Percentiles rank a stretch among this genome's conserved stretches.
Conservation (phyloP, 1,140 invertebrate species). For the Phocides pigmalion region DNA sequence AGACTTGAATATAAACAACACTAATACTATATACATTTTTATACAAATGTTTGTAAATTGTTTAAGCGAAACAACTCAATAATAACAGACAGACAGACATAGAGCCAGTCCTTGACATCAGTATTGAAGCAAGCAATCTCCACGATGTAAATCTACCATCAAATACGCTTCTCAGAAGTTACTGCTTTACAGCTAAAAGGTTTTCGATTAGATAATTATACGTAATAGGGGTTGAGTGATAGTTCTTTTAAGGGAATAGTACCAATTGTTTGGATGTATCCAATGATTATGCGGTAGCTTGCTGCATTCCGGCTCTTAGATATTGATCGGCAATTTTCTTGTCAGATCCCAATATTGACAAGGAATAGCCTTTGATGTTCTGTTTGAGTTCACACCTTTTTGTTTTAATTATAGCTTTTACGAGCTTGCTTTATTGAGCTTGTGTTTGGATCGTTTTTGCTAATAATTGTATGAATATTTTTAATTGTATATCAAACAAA, state of each 20-base stretch:
- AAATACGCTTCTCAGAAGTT: constrained; percentile 70
- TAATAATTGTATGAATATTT: too few relatives aligned
- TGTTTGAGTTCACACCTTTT: constrained; percentile 29
- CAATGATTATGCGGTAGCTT: constrained; percentile 58
- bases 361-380: constrained; percentile 11
- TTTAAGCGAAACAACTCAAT: too few relatives aligned
- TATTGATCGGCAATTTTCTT: constrained; percentile 53
- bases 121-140: neutral
- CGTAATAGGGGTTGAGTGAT: constrained; percentile 59
- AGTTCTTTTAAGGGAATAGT: constrained; percentile 45
- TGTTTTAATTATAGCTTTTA: constrained; percentile 20
- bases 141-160: constrained; percentile 1
- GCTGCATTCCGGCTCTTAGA: constrained; percentile 32
- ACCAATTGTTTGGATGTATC: constrained; percentile 54
- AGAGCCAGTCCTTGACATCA: neutral
- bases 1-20: too few relatives aligned
- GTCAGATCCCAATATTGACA: constrained; percentile 41
- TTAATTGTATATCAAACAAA: too few relatives aligned
- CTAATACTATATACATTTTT: too few relatives aligned
- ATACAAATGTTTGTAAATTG: too few relatives aligned
- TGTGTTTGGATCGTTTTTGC: too few relatives aligned
- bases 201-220: constrained; percentile 82
- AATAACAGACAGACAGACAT: too few relatives aligned
- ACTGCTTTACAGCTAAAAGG: constrained; percentile 74
- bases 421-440: neutral